Evolutionary conservation across 2,797 vertebrate genomes (phyloP).

Genomic region (Propithecus perrieri): DNA sequence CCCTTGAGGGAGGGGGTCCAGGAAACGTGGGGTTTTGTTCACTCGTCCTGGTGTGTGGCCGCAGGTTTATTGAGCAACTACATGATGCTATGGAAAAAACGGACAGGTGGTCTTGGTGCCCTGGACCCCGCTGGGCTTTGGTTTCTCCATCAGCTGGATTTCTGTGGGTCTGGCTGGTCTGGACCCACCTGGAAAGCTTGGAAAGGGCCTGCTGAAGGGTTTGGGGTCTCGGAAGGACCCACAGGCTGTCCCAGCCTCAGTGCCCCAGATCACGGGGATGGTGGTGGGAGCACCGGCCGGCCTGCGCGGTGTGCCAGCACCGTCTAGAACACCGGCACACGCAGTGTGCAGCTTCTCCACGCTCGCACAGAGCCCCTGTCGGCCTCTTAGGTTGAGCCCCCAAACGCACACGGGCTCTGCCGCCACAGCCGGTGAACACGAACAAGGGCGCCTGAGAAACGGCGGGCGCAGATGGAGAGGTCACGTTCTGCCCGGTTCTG

Average conservation of each 20-base stretch:
- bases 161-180: neutral
- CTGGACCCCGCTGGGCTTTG: neutral
- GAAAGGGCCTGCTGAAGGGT: too few relatives aligned
- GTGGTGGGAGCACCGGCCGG: neutral
- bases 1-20: neutral
- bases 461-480: neutral
- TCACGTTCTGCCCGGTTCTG: neutral
- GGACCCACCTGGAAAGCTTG: neutral
- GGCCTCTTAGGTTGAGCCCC: neutral
- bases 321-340: rapidly evolving
- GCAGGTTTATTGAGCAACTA: neutral
- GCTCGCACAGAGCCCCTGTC: neutral
- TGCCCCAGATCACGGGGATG: rapidly evolving
- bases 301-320: rapidly evolving
- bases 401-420: neutral
- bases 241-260: neutral
- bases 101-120: rapidly evolving
- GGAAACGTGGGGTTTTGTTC: rapidly evolving
- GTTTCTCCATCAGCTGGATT: neutral
- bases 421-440: rapidly evolving
- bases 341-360: neutral
- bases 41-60: rapidly evolving
- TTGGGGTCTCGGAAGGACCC: neutral
- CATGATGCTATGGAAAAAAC: rapidly evolving
- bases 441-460: rapidly evolving